Evolutionary conservation across 2,797 vertebrate genomes (phyloP), one percentile per base, ranked within the genome.

Genomic region (Micrastur ruficollis): DNA sequence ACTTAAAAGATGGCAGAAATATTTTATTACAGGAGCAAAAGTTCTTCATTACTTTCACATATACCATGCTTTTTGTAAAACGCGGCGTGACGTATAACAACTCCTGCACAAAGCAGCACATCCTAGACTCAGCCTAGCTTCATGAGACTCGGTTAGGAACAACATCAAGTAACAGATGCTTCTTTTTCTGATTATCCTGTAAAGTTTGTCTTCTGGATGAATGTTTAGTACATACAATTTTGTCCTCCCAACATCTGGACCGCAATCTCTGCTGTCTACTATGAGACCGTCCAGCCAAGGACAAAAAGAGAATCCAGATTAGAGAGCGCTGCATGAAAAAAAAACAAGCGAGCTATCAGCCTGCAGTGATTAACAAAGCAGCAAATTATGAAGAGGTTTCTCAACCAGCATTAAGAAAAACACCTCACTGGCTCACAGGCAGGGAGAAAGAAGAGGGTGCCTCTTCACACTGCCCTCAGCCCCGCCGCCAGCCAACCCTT

Each of bases 21-120:
- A 21, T 34, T 56, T 76, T 40, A 59, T 49, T 80, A 62, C 4
- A 27, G 40, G 19, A 50, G 21, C 17, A 65, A 58, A 63, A 73
- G 8, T 40, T 65, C 17, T 72, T 31, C 26, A 26, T 85, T 73
- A 12, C 38, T 83, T 59, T 62, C 52, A 46, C 8, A 16, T 13
- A 34, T 14, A 22, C 17, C 10, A 2, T 2, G 2, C 2, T 42
- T 40, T 56, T 29, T 70, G 27, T 13, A 5, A 29, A 23, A 34
- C 0, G 1, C 1, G 4, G 5, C 21, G 25, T 3, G 3, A 46
- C 34, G 16, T 47, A 29, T 12, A 47, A 52, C 9, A 5, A 5
- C 9, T 34, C n/a, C 55, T 34, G 14, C n/a, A 40, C 7, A 8
- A 71, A 73, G 10, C 7, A 10, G 10, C 44, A 11, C 47, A 27